Evolutionary conservation across 2,797 vertebrate genomes (phyloP).

Genomic region (Pseudochaenichthys georgianus): DNA sequence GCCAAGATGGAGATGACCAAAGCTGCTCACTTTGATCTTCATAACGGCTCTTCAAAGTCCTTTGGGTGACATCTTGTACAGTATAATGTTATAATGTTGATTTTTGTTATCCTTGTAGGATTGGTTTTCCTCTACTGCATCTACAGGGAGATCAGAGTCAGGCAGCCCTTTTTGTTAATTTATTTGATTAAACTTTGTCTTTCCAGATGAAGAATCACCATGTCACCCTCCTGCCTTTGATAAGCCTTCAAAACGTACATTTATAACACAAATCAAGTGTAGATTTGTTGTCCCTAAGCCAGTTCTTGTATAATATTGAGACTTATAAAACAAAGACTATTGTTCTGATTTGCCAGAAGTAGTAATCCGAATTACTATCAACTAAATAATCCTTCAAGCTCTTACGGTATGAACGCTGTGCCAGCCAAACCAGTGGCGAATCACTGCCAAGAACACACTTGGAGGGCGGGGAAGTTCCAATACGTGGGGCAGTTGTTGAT

Average conservation of each 20-base stretch:
- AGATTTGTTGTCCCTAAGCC: conserved; percentile 15
- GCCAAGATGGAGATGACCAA: too few species aligned
- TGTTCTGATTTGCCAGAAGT: conserved; percentile 58
- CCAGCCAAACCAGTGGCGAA: conserved; percentile 64
- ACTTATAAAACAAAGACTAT: conserved; percentile 66
- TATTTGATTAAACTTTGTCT: not conserved
- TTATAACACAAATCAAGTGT: not conserved
- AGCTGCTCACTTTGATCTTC: too few species aligned
- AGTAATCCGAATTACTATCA: conserved; percentile 61
- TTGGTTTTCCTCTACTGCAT: not conserved
- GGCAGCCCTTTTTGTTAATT: not conserved
- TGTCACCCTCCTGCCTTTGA: not conserved
- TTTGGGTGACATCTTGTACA: too few species aligned
- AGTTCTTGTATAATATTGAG: conserved; percentile 8
- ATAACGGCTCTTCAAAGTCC: too few species aligned
- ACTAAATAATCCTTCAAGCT: conserved; percentile 69
- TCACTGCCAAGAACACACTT: conserved; percentile 55
- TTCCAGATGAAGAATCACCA: not conserved
- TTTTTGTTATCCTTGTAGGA: not conserved
- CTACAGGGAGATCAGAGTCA: conserved; percentile 2
- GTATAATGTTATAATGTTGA: too few species aligned
- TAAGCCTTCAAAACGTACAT: not conserved
- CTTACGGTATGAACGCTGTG: conserved; percentile 45
- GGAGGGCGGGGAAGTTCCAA: conserved; percentile 62
- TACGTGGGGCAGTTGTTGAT: conserved; percentile 58